Conservation (phyloP, 2,113 vertebrate species). For the Megatriorchis doriae region DNA sequence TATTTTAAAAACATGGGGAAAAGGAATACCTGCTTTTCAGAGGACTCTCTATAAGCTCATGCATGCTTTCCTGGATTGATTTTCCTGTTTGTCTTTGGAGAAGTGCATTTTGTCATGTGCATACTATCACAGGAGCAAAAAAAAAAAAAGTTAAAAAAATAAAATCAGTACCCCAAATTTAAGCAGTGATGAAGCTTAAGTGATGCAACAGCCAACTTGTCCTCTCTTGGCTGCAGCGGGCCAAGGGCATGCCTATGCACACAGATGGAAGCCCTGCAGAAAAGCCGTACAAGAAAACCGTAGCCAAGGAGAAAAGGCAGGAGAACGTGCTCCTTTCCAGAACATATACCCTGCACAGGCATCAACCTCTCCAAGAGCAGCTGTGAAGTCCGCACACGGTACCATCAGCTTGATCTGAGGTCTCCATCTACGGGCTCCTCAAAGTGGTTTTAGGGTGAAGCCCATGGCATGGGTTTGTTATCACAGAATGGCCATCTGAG, state of each 20-base stretch:
- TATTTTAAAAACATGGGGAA: slow-evolving; percentile 1
- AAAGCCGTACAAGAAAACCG: background rate
- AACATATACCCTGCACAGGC: accelerated
- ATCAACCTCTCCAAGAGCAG: background rate
- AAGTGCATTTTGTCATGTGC: background rate
- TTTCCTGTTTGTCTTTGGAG: background rate
- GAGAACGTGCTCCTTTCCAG: background rate
- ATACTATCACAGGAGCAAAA: background rate
- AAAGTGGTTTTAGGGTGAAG: background rate
- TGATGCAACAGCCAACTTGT: background rate
- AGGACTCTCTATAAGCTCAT: background rate
- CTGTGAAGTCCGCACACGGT: background rate
- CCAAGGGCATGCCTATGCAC: background rate
- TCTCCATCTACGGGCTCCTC: background rate
- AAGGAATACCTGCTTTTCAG: slow-evolving; percentile 21
- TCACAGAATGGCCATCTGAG: background rate
- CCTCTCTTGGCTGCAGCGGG: background rate
- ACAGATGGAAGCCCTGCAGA: background rate
- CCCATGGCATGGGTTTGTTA: background rate
- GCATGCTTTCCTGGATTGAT: background rate
- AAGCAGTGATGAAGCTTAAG: background rate
- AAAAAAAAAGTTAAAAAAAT: background rate
- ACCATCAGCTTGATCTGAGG: background rate
- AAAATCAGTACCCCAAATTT: background rate
- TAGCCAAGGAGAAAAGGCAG: background rate